Percentiles rank a stretch among this genome's conserved stretches.
phyloP scores from a whole-genome alignment of 92 coral and sea anemone genomes.

The Isaurus tuberculatus region DNA sequence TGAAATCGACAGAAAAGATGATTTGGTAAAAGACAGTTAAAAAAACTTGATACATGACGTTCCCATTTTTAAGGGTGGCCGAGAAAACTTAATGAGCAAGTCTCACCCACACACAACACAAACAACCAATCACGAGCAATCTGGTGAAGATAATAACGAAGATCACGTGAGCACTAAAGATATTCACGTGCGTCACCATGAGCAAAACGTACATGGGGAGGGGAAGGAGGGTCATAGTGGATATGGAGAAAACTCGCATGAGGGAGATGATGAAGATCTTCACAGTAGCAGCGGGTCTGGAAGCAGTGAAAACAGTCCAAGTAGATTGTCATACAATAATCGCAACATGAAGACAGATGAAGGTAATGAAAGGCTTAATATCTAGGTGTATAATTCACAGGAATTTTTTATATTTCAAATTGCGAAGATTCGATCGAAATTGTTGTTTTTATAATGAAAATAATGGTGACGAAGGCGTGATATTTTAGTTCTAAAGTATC shows the following conservation, averaged over 20 bases:
- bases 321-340: no score
- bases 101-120: neutral
- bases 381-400: no score
- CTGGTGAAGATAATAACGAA: slow-evolving; percentile 30
- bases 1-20: neutral
- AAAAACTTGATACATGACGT: neutral
- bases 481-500: no score
- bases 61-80: slow-evolving; percentile 10
- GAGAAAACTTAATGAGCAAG: neutral
- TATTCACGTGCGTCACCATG: slow-evolving; percentile 22
- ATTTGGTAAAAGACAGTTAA: neutral
- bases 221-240: slow-evolving; percentile 24
- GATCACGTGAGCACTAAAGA: slow-evolving; percentile 34
- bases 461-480: no score
- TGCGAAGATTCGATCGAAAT: no score
- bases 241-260: slow-evolving; percentile 30
- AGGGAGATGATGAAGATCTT: slow-evolving; percentile 19
- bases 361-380: no score
- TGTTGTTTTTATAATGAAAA: no score
- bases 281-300: neutral
- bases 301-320: neutral
- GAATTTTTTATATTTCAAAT: no score
- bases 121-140: slow-evolving; percentile 22
- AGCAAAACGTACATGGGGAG: neutral
- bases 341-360: no score